Base-by-base conservation (phyloP, 2,797 vertebrate genomes). In the Zenarchopterus dispar region DNA sequence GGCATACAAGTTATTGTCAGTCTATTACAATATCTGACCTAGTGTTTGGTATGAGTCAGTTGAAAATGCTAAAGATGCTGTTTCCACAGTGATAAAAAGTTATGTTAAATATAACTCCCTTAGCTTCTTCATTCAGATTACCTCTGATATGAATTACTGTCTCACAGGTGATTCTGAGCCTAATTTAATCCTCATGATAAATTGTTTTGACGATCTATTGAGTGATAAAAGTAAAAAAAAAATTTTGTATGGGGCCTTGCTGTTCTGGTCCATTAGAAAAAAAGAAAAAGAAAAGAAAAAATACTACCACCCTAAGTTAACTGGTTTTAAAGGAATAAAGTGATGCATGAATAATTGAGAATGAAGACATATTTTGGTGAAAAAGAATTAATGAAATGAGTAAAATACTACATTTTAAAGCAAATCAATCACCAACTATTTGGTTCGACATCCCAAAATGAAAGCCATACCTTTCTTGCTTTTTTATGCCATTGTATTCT, bases 391-490 rank as follows among this genome's bases (percentile, higher is more conserved):
- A 39, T 47, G 11, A 41, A 54, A 41, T 39, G 13, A 11, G n/a
- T 53, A 36, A 39, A 33, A 53, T 28, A 1, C 7, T 15, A 13
- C 36, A 39, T 39, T 4, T 39, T 13, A 15, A 3, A 39, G 13
- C 13, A 39, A 39, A 39, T 39, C 5, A 39, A 53, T 16, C 24
- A 45, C 1, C 6, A 47, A 4, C 33, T 36, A 36, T 36, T 36
- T 39, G 21, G 9, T 13, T 17, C 31, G 26, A 19, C 42, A 59
- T 22, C 11, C 23, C 42, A 36, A 55, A 5, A 62, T 56, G n/a
- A 42, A 24, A 59, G 26, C 1, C 23, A 45, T 91, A 96, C 95
- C 92, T 92, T 62, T 93, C 78, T 55, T 87, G 85, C 3, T 92
- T 84, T 41, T 92, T 89, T 73, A 89, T 56, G 52, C 41, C 84